Percentiles rank a stretch among this genome's conserved stretches.
phyloP scores from a whole-genome alignment of 2,113 vertebrate species.

The Hippopotamus amphibius region DNA sequence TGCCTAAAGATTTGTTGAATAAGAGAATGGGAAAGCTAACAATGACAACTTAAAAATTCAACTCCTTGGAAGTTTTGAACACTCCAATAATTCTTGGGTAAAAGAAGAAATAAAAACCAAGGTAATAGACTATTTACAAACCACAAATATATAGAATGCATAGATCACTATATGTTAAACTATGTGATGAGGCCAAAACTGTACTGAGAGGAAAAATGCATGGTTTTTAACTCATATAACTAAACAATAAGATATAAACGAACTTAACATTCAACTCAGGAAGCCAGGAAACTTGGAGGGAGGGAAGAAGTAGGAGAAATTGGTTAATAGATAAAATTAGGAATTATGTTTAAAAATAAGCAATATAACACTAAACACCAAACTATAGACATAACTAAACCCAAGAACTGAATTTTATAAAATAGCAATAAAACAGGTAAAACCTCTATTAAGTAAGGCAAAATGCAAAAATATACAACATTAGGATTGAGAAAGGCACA shows the following conservation, averaged over 20 bases:
- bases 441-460: slow-evolving; percentile 7
- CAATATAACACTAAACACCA: background rate
- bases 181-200: background rate
- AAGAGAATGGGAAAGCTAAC: background rate
- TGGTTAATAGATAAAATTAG: slow-evolving; percentile 31
- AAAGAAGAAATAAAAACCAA: slow-evolving; percentile 19
- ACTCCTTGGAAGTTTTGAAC: background rate
- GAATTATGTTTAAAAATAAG: background rate
- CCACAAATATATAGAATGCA: background rate
- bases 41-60: slow-evolving; percentile 6
- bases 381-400: slow-evolving; percentile 28
- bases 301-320: background rate
- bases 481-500: background rate
- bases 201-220: background rate
- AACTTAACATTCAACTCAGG: slow-evolving; percentile 21
- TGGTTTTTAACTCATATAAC: slow-evolving; percentile 38
- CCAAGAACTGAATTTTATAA: slow-evolving; percentile 15
- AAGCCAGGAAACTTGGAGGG: background rate
- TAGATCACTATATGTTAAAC: background rate
- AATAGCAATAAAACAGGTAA: slow-evolving; percentile 3
- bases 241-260: slow-evolving; percentile 13
- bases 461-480: background rate
- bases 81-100: slow-evolving; percentile 8
- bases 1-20: background rate
- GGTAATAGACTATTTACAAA: slow-evolving; percentile 13